Conservation (phyloP, 2,797 vertebrate species). For the Passerculus sandwichensis region DNA sequence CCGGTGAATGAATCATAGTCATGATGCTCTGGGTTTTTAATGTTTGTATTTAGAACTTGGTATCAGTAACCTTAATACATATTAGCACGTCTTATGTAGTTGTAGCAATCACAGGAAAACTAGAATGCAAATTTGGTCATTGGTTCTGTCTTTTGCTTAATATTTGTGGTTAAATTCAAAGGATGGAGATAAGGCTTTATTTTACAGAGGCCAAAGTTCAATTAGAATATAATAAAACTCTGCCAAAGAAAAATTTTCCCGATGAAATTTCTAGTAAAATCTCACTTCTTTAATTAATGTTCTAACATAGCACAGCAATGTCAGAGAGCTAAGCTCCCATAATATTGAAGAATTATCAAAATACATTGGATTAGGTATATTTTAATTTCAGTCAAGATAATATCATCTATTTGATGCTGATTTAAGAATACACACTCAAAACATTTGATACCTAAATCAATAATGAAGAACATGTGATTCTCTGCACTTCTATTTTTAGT, state of each 20-base stretch:
- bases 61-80: not conserved
- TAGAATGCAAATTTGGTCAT: conserved; percentile 8
- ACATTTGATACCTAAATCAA: conserved; percentile 38
- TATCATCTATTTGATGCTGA: not conserved
- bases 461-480: conserved; percentile 26
- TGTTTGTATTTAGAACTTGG: not conserved
- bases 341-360: not conserved
- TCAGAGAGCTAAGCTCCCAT: not conserved
- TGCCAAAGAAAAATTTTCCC: conserved; percentile 27
- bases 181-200: conserved; percentile 17
- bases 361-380: not conserved
- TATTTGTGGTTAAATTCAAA: conserved; percentile 51
- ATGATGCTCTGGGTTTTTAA: not conserved
- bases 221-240: conserved; percentile 44
- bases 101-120: not conserved
- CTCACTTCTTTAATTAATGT: conserved; percentile 9
- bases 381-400: conserved; percentile 31
- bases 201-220: conserved; percentile 45
- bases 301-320: not conserved
- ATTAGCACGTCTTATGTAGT: not conserved
- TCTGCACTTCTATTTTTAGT: conserved; percentile 2
- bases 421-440: conserved; percentile 47
- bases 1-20: not conserved
- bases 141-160: conserved; percentile 51
- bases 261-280: conserved; percentile 27